Base-by-base conservation (phyloP, 2,797 vertebrate genomes). In the Karalla daura region DNA sequence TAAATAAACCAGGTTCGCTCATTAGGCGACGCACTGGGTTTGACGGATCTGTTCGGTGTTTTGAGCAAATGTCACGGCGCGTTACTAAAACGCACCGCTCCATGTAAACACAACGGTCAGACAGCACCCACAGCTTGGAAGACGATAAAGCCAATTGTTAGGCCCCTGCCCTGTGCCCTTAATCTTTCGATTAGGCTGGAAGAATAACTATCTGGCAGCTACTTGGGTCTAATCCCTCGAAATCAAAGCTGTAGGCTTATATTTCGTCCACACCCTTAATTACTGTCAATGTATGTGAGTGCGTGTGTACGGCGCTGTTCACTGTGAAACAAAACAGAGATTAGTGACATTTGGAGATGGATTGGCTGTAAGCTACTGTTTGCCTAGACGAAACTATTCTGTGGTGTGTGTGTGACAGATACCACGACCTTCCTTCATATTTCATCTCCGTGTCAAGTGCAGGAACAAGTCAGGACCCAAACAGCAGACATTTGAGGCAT, bases 161-260 rank as follows among this genome's bases (percentile, higher is more conserved):
- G 37, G 40, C 67, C 32, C 4, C 54, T 58, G 75, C n/a, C 72
- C 69, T 66, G 1, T 76, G 76, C 45, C 63, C 76, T 76, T 87
- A 90, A 92, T 90, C 89, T 83, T 72, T 89, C 91, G 84, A 92
- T 92, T 87, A 90, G 89, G 74, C 62, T 64, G 50, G 74, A 88
- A 87, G 80, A 86, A 86, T 60, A 37, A 63, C 81, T 84, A 81
- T 88, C 81, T 87, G 84, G 78, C 80, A 84, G 76, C 77, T 73
- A 55, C 59, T 74, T 50, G 45, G 61, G 37, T 75, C 81, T 87
- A 90, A 91, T 89, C 78, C 66, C 74, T 68, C 66, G 62, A 80
- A 88, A 88, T 89, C 85, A 88, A 88, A 89, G 83, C 86, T 73
- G 53, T 1, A 33, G 70, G 54, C 10, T 83, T 83, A 76, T 74